Percentiles rank a stretch among this genome's conserved stretches.
Conservation (phyloP, 2,113 vertebrate species). For the Centrocercus urophasianus region DNA sequence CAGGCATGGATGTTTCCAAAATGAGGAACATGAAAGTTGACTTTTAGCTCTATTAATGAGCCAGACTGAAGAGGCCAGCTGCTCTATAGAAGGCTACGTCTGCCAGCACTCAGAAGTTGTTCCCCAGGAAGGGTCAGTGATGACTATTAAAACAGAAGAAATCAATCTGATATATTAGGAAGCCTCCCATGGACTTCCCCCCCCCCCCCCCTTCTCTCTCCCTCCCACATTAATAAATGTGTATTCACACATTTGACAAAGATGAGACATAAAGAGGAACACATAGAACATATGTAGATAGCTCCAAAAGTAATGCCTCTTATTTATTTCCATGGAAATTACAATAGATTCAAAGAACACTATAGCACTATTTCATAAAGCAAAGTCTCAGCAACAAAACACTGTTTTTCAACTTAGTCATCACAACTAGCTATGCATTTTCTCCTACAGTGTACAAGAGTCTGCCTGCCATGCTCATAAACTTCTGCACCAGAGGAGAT, state of each 20-base stretch:
- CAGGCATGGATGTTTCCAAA: not conserved
- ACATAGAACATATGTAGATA: not conserved
- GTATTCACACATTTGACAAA: not conserved
- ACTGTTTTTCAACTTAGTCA: too few relatives aligned
- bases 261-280: not conserved
- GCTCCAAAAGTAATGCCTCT: too few relatives aligned
- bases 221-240: not conserved
- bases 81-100: not conserved
- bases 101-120: not conserved
- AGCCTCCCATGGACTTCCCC: not conserved
- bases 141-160: conserved; percentile 5
- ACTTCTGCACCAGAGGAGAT: too few relatives aligned
- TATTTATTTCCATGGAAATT: too few relatives aligned
- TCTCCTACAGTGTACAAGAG: too few relatives aligned
- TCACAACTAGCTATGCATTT: too few relatives aligned
- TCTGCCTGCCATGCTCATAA: too few relatives aligned
- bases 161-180: not conserved
- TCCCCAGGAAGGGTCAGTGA: not conserved
- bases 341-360: too few relatives aligned
- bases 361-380: too few relatives aligned
- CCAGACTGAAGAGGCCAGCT: not conserved
- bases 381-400: too few relatives aligned
- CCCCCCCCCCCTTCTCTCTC: too few relatives aligned
- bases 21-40: not conserved
- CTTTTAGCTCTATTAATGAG: conserved; percentile 8